These are phyloP conservation scores for Drosophila orosa DNA, from an alignment of 1,140 invertebrate species.

Conservation along the genomic window DNA sequence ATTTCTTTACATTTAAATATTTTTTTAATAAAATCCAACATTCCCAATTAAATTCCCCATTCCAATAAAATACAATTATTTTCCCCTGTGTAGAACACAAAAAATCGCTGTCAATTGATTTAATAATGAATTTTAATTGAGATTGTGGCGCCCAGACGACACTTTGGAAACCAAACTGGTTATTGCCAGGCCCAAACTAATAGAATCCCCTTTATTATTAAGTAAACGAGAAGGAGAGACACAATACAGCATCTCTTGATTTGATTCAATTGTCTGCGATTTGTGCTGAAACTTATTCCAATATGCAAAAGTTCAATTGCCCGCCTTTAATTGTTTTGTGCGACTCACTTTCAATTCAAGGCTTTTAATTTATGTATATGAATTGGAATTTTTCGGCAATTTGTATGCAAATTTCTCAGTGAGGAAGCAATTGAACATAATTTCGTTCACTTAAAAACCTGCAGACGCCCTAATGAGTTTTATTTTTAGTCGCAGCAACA, in stretches of 20 bases:
- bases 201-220: conserved; percentile 46
- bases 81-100: not conserved
- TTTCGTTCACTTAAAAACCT: conserved; percentile 47
- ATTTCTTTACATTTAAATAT: not conserved
- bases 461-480: conserved; percentile 55
- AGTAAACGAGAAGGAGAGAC: conserved; percentile 33
- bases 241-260: conserved; percentile 27
- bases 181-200: conserved; percentile 36
- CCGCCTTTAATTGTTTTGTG: conserved; percentile 63
- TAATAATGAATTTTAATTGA: conserved; percentile 41
- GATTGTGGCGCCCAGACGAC: conserved; percentile 26
- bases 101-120: conserved; percentile 28
- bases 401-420: conserved; percentile 38
- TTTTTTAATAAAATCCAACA: not conserved
- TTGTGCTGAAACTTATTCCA: conserved; percentile 15
- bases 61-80: not conserved
- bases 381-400: conserved; percentile 32
- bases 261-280: conserved; percentile 48
- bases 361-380: conserved; percentile 54
- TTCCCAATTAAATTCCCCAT: too few relatives aligned
- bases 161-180: conserved; percentile 6
- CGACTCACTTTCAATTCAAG: conserved; percentile 63
- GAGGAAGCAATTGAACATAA: conserved; percentile 47
- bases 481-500: conserved; percentile 55
- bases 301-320: conserved; percentile 45